A percentile compares a stretch with the other conserved stretches of the same genome.
phyloP scores from a whole-genome alignment of 2,797 vertebrate genomes.

The Lutjanus argentimaculatus region DNA sequence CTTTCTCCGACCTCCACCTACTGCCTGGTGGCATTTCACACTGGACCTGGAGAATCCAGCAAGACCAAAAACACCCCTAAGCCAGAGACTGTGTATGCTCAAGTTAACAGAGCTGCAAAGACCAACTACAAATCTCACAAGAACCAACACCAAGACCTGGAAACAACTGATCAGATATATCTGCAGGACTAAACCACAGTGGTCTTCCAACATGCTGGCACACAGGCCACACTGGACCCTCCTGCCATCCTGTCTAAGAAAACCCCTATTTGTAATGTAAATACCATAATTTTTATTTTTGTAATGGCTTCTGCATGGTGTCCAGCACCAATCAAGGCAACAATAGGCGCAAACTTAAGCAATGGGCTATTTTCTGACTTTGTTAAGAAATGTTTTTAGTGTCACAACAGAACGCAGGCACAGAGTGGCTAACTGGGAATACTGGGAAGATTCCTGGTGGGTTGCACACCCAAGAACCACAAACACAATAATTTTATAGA shows the following conservation, averaged over 20 bases:
- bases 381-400: too few relatives aligned
- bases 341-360: too few relatives aligned
- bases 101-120: background rate
- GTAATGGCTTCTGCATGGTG: too few relatives aligned
- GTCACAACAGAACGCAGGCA: too few relatives aligned
- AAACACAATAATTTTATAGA: too few relatives aligned
- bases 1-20: constrained; percentile 16
- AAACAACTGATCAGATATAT: background rate
- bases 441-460: too few relatives aligned
- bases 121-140: background rate
- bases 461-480: too few relatives aligned
- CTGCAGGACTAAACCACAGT: background rate
- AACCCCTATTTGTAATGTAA: too few relatives aligned
- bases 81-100: constrained; percentile 34
- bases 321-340: too few relatives aligned
- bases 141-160: background rate
- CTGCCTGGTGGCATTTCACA: background rate
- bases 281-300: too few relatives aligned
- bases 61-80: rapidly evolving
- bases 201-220: background rate
- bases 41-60: background rate
- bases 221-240: background rate
- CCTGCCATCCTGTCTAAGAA: background rate
- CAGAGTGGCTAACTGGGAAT: too few relatives aligned
- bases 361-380: too few relatives aligned